Percentiles rank a stretch among this genome's conserved stretches.
Evolutionary conservation across 1,140 invertebrate genomes (phyloP).

Genomic region (Tribolium madens): DNA sequence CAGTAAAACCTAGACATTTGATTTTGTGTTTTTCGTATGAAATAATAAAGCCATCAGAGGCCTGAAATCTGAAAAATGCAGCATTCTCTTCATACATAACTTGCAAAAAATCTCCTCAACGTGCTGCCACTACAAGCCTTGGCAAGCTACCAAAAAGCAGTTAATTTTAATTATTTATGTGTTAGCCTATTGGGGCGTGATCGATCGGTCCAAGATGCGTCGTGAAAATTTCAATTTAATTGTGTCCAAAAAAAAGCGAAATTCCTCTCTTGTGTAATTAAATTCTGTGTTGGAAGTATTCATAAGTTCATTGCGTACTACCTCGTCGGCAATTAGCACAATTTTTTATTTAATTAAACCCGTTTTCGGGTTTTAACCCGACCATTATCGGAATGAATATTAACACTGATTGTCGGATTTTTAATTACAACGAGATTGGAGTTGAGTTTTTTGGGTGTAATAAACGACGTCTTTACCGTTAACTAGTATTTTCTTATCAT

Average conservation of each 20-base stretch:
- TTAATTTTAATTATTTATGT: slow-evolving; percentile 58
- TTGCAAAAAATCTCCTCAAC: background rate
- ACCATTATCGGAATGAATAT: slow-evolving; percentile 31
- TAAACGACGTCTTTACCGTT: slow-evolving; percentile 22
- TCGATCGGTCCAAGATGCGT: slow-evolving; percentile 44
- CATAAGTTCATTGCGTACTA: background rate
- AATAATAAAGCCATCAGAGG: background rate
- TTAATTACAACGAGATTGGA: background rate
- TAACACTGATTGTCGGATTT: background rate
- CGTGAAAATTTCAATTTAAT: slow-evolving; percentile 29
- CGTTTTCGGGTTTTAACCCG: background rate
- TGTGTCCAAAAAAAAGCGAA: background rate
- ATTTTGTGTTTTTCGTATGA: background rate
- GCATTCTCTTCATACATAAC: background rate
- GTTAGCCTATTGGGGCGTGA: slow-evolving; percentile 46
- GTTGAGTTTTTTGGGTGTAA: background rate
- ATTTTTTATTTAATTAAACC: slow-evolving; percentile 31
- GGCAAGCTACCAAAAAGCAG: slow-evolving; percentile 48
- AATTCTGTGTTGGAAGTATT: background rate
- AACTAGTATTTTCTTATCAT: slow-evolving; percentile 35
- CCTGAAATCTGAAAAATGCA: background rate
- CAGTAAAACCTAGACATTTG: too few species aligned
- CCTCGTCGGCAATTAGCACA: slow-evolving; percentile 3
- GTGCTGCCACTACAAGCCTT: slow-evolving; percentile 5
- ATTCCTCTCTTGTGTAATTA: background rate